phyloP scores from a whole-genome alignment of 2,113 vertebrate genomes.

The Emydocephalus ijimae region DNA sequence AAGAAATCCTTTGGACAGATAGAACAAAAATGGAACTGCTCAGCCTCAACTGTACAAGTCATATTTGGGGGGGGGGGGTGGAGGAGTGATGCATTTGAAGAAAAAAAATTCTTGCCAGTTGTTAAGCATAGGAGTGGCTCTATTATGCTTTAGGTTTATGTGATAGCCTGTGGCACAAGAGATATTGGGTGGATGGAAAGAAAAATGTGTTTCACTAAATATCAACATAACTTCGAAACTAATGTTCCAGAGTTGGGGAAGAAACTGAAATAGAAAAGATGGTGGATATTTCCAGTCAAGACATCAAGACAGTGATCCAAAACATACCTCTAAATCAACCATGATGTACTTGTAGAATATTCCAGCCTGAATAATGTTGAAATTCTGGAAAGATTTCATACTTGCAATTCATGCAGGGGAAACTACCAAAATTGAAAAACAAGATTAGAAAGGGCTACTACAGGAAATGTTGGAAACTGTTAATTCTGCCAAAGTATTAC shows the following conservation, averaged over 20 bases:
- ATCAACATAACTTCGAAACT: not conserved
- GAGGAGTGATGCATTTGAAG: not conserved
- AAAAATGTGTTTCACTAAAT: not conserved
- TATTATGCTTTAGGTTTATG: not conserved
- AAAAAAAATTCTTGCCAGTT: not conserved
- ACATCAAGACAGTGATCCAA: not conserved
- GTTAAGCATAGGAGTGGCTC: not conserved
- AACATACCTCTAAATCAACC: not conserved
- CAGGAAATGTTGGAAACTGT: not conserved
- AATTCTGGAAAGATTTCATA: not conserved
- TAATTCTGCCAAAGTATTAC: not conserved
- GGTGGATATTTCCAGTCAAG: not conserved
- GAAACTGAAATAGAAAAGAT: not conserved
- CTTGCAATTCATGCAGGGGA: not conserved
- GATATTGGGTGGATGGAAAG: not conserved
- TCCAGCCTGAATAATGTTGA: not conserved
- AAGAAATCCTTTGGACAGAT: not conserved
- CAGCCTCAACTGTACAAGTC: not conserved
- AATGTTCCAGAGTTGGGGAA: not conserved
- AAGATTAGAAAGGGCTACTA: not conserved
- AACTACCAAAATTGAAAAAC: not conserved
- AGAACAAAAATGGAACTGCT: not conserved
- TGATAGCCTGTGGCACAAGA: not conserved
- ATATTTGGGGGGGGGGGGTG: not conserved
- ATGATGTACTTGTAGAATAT: not conserved